A percentile compares a stretch with the other conserved stretches of the same genome.
phyloP scores from a whole-genome alignment of 2,797 vertebrate genomes.

The Pangasius krempfi region DNA sequence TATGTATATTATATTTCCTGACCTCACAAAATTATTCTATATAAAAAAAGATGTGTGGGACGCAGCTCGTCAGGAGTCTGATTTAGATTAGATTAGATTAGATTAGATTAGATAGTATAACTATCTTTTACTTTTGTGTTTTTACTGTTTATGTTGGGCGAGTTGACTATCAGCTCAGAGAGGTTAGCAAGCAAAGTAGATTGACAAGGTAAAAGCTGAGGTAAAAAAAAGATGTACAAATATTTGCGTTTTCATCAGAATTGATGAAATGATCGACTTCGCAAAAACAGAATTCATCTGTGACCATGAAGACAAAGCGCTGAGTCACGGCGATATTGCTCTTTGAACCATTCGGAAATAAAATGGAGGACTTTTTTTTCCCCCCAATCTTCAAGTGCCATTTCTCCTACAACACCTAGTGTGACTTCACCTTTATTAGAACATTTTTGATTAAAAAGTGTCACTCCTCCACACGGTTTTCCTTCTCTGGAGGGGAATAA shows the following conservation, averaged over 20 bases:
- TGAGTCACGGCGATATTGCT: neutral
- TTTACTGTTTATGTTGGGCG: neutral
- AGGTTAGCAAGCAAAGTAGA: neutral
- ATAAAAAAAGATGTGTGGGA: neutral
- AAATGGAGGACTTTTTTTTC: neutral
- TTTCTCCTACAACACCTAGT: neutral
- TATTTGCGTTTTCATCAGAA: neutral
- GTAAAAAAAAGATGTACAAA: no score
- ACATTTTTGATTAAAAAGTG: neutral
- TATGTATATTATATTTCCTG: neutral
- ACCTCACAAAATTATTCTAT: neutral
- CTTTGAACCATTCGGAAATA: neutral
- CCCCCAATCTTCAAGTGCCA: neutral
- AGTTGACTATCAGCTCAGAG: neutral
- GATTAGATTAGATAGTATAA: neutral
- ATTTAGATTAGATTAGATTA: neutral
- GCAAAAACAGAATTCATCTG: neutral
- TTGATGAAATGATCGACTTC: neutral
- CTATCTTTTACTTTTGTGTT: neutral
- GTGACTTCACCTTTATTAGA: neutral
- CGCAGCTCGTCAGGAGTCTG: neutral
- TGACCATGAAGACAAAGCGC: neutral
- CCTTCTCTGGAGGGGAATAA: neutral
- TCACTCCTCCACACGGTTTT: neutral
- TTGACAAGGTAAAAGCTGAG: neutral